A percentile compares a stretch with the other conserved stretches of the same genome.
These are phyloP conservation scores for Polydrusus tereticollis DNA, from an alignment of 2,888 invertebrate species.

Conservation along the genomic window DNA sequence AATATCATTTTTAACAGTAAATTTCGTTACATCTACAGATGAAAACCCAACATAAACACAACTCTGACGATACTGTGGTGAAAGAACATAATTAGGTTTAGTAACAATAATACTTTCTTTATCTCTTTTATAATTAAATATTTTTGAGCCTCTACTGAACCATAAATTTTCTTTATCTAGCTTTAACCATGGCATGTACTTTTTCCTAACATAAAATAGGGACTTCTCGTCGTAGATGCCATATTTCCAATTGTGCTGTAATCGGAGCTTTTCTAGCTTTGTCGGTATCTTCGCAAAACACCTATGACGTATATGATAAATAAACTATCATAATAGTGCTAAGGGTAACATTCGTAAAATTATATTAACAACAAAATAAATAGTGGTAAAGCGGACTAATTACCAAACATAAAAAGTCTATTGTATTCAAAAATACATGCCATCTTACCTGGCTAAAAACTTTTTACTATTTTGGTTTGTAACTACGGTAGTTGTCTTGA, in stretches of 20 bases:
- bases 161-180: slow-evolving; percentile 69
- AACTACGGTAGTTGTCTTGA: slow-evolving; percentile 45
- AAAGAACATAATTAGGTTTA: slow-evolving; percentile 49
- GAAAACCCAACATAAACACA: slow-evolving; percentile 50
- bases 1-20: slow-evolving; percentile 64
- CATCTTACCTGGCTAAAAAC: slow-evolving; percentile 49
- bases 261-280: slow-evolving; percentile 48
- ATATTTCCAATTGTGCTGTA: slow-evolving; percentile 71
- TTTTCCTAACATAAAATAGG: slow-evolving; percentile 64
- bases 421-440: too few relatives aligned
- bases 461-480: slow-evolving; percentile 51
- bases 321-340: too few relatives aligned
- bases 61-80: slow-evolving; percentile 40
- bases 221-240: slow-evolving; percentile 69
- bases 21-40: slow-evolving; percentile 67
- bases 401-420: too few relatives aligned
- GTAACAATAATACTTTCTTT: slow-evolving; percentile 51
- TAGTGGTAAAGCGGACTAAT: too few relatives aligned
- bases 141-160: slow-evolving; percentile 68
- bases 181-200: slow-evolving; percentile 71
- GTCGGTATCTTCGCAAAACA: slow-evolving; percentile 46
- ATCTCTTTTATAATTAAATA: slow-evolving; percentile 62
- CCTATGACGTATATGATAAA: too few relatives aligned
- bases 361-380: too few relatives aligned
- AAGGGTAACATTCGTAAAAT: too few relatives aligned